Conservation (phyloP, 2,113 vertebrate species). For the Cardinalis cardinalis region DNA sequence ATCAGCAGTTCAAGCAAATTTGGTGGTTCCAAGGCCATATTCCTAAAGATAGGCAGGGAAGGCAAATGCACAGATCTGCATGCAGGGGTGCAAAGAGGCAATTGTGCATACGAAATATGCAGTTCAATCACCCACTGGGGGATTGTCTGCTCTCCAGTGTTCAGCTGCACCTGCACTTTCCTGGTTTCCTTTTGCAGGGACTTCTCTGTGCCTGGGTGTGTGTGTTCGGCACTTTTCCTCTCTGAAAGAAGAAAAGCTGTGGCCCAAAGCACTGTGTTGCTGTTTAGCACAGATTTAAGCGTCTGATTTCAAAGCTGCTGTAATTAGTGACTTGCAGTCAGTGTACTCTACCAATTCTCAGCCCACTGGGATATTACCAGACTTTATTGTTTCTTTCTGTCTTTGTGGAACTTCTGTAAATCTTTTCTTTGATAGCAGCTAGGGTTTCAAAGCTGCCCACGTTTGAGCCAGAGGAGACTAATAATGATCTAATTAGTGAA, state of each 20-base stretch:
- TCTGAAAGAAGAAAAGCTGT: not conserved
- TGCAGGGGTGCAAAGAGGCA: not conserved
- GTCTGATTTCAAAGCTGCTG: constrained; percentile 34
- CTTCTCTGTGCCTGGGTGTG: not conserved
- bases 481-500: constrained; percentile 64
- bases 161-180: constrained; percentile 15
- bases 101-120: not conserved
- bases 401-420: constrained; percentile 54
- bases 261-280: not conserved
- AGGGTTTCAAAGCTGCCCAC: constrained; percentile 48
- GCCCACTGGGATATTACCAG: constrained; percentile 31
- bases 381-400: constrained; percentile 52
- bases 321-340: constrained; percentile 56
- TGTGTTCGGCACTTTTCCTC: not conserved
- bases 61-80: not conserved
- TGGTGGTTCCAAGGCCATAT: not conserved
- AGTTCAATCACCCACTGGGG: not conserved
- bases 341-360: constrained; percentile 1
- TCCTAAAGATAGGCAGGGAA: not conserved
- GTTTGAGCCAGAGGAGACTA: constrained; percentile 43
- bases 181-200: not conserved
- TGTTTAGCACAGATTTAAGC: constrained; percentile 34
- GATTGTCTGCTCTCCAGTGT: not conserved
- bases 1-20: not conserved
- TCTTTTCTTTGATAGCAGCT: constrained; percentile 54